Base-by-base conservation (phyloP, 1,140 invertebrate species). In the Hyles euphorbiae region DNA sequence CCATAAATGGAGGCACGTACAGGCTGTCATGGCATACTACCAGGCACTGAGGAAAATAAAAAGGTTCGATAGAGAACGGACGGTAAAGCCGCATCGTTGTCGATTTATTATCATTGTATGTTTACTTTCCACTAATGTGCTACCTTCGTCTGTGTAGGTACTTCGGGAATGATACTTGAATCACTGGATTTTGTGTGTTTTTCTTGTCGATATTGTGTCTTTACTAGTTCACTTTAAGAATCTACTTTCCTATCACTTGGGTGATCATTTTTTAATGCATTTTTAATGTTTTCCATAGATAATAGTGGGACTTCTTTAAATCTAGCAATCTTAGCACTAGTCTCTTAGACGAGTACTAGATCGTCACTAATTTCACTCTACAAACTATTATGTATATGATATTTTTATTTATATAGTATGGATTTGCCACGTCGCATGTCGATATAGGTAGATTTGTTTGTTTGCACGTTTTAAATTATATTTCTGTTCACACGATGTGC, bases 21-120 rank as follows among this genome's bases (percentile, higher is more conserved):
- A 94, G 77, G 94, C 94, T 70, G 95, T 95, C 72, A 94, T 96
- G 94, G 94, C 94, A 71, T 94, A 95, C 90, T 96, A 96, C 91
- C 94, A 94, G 89, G 93, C 94, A 70, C 92, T 96, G 75, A 92
- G 95, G 88, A 94, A 95, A 90, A 96, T 96, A 90, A 95, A 95
- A 94, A 96, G 95, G 95, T 95, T 86, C 81, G 81, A 74, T 56
- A 67, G 52, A 68, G 56, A 59, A 36, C 59, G 60, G 68, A 68
- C 72, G 74, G 76, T 83, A 81, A 85, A 64, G 61, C 68, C 74
- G 70, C 69, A 78, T 78, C 76, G 75, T 74, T 83, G 78, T 80
- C 77, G 63, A 72, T 76, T 48, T 56, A 70, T 72, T 70, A 54
- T 82, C 68, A 70, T 74, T 79, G 75, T 83, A 75, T 84, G 71